Evolutionary conservation across 2,797 vertebrate genomes (phyloP).

Genomic region (Esox lucius): DNA sequence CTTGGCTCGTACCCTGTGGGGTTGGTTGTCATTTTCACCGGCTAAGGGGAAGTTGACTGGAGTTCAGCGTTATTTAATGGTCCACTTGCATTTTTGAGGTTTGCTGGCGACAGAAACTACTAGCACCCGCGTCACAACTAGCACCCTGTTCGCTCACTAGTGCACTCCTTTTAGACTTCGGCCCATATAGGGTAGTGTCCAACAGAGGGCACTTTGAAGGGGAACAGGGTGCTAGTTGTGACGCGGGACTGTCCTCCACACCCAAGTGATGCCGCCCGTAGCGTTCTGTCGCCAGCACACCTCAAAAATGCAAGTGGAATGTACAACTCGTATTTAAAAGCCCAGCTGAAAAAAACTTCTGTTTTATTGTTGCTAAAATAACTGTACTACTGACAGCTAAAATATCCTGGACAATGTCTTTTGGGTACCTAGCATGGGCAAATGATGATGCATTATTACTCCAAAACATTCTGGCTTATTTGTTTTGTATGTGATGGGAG

Average conservation of each 20-base stretch:
- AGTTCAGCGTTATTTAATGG: constrained; percentile 47
- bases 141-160: background rate
- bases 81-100: constrained; percentile 66
- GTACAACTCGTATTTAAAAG: constrained; percentile 63
- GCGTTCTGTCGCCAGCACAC: constrained; percentile 45
- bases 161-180: too few relatives aligned
- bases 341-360: constrained; percentile 60
- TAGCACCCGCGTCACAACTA: background rate
- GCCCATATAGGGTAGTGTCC: too few relatives aligned
- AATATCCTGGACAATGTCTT: constrained; percentile 48
- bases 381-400: constrained; percentile 65
- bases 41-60: constrained; percentile 39
- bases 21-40: background rate
- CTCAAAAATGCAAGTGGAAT: constrained; percentile 69
- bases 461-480: too few relatives aligned
- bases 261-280: constrained; percentile 63
- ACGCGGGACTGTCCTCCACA: constrained; percentile 56
- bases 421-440: constrained; percentile 36
- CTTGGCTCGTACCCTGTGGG: background rate
- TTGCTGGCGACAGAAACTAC: constrained; percentile 49
- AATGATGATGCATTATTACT: constrained; percentile 42
- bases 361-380: constrained; percentile 54
- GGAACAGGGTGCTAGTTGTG: background rate
- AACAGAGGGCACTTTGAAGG: too few relatives aligned
- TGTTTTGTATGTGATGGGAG: too few relatives aligned